Evolutionary conservation across 2,797 vertebrate genomes (phyloP), one percentile per base, ranked within the genome.

Genomic region (Pseudomugil tenellus): DNA sequence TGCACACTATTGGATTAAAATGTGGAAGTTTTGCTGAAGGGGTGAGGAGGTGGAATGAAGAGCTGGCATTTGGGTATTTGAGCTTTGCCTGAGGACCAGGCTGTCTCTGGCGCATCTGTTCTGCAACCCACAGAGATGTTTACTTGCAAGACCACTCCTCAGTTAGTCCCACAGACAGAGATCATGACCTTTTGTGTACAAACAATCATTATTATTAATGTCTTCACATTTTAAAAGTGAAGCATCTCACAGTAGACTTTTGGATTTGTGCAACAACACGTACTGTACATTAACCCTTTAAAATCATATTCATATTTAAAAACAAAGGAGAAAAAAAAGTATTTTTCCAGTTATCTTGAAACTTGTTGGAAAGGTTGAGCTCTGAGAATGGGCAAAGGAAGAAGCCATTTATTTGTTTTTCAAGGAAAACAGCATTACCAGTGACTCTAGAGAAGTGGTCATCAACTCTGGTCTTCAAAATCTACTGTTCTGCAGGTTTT

Each of bases 1-100:
- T 84, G 81, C 90, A 88, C 87, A 90, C 87, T 84, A 86, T 89
- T 90, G 87, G 89, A 91, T 90, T 91, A 91, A 87, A 91, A 91
- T 84, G 85, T 84, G 88, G 88, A 91, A 73, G 84, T 90, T 90
- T 87, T 89, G 80, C 86, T 87, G 66, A 83, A 83, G 78, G 87
- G 74, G 46, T 79, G 79, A 72, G 85, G 78, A 74, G 79, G 83
- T 65, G 66, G 84, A 79, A 77, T 54, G 63, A 65, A 49, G 65
- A 69, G 76, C 54, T 88, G 85, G 86, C 83, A 88, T 90, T 90
- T 89, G 87, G 84, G 87, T 87, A 83, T 88, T 84, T 84, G 74
- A 87, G 87, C 72, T 84, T 80, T 72, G 86, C 90, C 87, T 21
- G 75, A 87, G 89, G 87, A 90, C 73, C 77, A 70, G 73, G 72